Evolutionary conservation across 30 jellyfish, hydroid and myxozoan genomes (phyloP), one percentile per base, ranked within the genome.

Genomic region (Aurelia aurita complex sp. Pacific): DNA sequence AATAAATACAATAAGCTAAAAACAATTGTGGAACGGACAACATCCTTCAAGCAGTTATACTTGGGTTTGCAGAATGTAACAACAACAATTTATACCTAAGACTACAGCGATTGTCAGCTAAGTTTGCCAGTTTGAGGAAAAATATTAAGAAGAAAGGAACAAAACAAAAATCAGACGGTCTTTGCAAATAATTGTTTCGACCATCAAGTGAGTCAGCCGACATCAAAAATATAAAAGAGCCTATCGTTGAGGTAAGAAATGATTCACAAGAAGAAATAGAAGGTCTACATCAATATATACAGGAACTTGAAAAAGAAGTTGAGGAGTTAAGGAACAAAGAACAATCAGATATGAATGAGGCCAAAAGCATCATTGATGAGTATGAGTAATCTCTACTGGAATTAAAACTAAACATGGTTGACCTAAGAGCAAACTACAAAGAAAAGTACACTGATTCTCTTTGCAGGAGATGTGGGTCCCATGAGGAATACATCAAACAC

Each of bases 1-100:
- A 38, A 38, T 38, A 38, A 38, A 38, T 38, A 38, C 50, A 2
- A 38, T 38, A 38, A 38, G 17, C 33, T 13, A 15, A 17, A 18
- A 67, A 67, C 76, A 67, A 67, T 67, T 67, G 76, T 51, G 5
- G 76, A 35, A 29, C 43, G 7, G 76, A 35, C 43, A 29, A 3
- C 7, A 67, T 67, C 76, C 43, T 67, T 67, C 52, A 67, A 67
- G 76, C 76, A 67, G 59, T 67, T 67, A 67, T 67, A 67, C 76
- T 15, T 51, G 76, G 13, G 76, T 67, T 67, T 67, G 4, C 76
- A 67, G 76, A 67, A 15, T 67, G 76, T 4, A 67, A 67, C 33
- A 35, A 15, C 43, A 67, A 67, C 53, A 15, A 67, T 67, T 67
- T 67, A 12, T 67, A 38, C 5, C 50, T 38, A 38, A 38, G 50